Base-by-base conservation (phyloP, 2,797 vertebrate genomes). In the Alectoris magna region DNA sequence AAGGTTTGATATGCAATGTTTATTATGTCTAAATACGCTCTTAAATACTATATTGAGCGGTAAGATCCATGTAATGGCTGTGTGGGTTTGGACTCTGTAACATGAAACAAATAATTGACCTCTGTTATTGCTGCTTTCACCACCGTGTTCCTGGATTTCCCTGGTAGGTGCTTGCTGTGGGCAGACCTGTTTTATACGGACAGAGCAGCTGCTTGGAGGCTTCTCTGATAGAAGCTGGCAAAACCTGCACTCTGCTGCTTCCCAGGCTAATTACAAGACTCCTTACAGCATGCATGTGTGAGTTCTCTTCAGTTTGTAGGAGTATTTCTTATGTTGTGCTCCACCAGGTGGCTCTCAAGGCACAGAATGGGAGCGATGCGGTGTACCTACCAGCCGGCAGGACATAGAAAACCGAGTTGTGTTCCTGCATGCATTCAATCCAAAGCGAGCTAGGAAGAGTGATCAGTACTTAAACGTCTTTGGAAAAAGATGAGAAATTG, bases 331-430 rank as follows among this genome's bases (percentile, higher is more conserved):
- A 70, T 88, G 80, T 64, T 69, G 62, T 78, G 22, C 90, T 96
- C 97, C 97, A 97, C 95, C 95, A 97, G 97, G 95, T 96, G 97
- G 97, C 97, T 95, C 97, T 96, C 96, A 96, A 96, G 90, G 80
- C 93, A 63, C 90, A 78, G 88, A 62, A 90, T 91, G 23, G 88
- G 38, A 67, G 7, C 38, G 56, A 0, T 46, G 78, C 49, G 0
- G 0, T 27, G n/a, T 31, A 91, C 79, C 76, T 84, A 75, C 18
- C 51, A 72, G 0, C 44, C 22, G 8, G 3, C 43, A 89, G 76
- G 17, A 16, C 21, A 44, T 1, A 53, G 34, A 49, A 69, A 36
- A 64, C 19, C 17, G 31, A 27, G n/a, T 62, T 27, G 2, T 12
- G 9, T 63, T 87, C 41, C 44, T 41, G 31, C 19, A 9, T 14